Evolutionary conservation across 2,888 invertebrate species (phyloP), one percentile per base, ranked within the genome.

Genomic region (Laothoe populi): DNA sequence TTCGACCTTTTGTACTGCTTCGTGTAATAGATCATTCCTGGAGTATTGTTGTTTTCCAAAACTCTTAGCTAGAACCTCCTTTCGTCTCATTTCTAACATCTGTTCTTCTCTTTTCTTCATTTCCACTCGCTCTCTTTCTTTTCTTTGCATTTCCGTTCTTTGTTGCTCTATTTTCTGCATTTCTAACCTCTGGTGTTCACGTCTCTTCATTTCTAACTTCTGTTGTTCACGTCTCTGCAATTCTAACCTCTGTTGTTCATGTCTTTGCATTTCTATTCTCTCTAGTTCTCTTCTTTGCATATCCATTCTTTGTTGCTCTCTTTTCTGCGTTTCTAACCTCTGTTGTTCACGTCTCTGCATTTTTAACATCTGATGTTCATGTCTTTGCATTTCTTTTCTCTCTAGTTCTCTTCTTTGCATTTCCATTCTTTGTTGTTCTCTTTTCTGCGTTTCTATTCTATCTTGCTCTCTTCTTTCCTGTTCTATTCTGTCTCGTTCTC

Each of bases 401-500:
- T 53, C 67, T 68, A 63, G 69, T 78, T 60, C 76, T 71, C 35
- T 70, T 58, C 0, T 78, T 2, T 44, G 44, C 44, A 19, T 44
- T 19, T 44, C 44, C 5, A 44, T 8, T 44, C 44, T 44, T 10
- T 44, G 8, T 19, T 44, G 42, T 19, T 44, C 16, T 7, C 16
- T 1, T n/a, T 26, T 24, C 7, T 48, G 24, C n/a, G 13, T 48
- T n/a, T 48, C 48, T 2, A 26, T 13, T 4, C 26, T 48, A 4
- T 48, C 5, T 5, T 48, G 48, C 13, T 48, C 48, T n/a, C n/a
- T 24, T 5, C 23, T 65, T 63, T 13, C 58, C 48, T 31, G 70
- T 75, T 0, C 67, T 67, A 64, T 75, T 70, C 62, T 77, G 74
- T 53, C 67, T 68, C 63, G 69, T 78, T 60, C 76, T 71, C 35